Percentiles rank a stretch among this genome's conserved stretches.
Evolutionary conservation across 2,113 vertebrate species (phyloP).

Genomic region (Leptobrachium leishanense): DNA sequence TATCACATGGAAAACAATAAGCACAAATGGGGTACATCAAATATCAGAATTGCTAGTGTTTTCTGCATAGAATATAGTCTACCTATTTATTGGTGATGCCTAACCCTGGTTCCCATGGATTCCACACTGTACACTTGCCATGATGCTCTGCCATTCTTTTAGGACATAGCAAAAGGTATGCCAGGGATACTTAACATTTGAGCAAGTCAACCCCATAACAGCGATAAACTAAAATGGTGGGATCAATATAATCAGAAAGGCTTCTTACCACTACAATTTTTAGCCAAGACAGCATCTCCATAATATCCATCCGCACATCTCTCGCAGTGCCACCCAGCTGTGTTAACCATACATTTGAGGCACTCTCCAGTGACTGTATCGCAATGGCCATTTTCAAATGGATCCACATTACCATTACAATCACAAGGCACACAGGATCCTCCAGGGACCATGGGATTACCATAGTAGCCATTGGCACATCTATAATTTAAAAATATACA

Average conservation of each 20-base stretch:
- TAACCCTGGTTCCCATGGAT: too few species aligned
- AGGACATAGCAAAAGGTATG: too few species aligned
- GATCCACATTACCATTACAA: conserved; percentile 81
- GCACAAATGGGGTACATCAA: too few species aligned
- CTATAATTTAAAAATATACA: conserved; percentile 58
- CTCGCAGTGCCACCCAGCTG: conserved; percentile 79
- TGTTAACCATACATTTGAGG: conserved; percentile 80
- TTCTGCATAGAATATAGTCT: too few species aligned
- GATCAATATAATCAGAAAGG: background rate
- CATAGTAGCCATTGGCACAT: conserved; percentile 87
- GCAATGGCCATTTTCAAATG: conserved; percentile 73
- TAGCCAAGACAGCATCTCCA: conserved; percentile 79
- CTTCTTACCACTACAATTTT: conserved; percentile 78
- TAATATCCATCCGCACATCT: conserved; percentile 80
- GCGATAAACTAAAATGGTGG: too few species aligned
- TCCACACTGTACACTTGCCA: too few species aligned
- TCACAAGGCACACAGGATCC: conserved; percentile 76
- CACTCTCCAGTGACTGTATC: conserved; percentile 80
- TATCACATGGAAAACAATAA: too few species aligned
- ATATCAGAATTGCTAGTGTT: too few species aligned
- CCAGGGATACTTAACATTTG: too few species aligned
- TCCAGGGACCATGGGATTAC: conserved; percentile 78
- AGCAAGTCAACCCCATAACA: too few species aligned
- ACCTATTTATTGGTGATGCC: too few species aligned
- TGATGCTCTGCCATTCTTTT: too few species aligned